phyloP scores from a whole-genome alignment of 2,797 vertebrate genomes.

The Smutsia gigantea region DNA sequence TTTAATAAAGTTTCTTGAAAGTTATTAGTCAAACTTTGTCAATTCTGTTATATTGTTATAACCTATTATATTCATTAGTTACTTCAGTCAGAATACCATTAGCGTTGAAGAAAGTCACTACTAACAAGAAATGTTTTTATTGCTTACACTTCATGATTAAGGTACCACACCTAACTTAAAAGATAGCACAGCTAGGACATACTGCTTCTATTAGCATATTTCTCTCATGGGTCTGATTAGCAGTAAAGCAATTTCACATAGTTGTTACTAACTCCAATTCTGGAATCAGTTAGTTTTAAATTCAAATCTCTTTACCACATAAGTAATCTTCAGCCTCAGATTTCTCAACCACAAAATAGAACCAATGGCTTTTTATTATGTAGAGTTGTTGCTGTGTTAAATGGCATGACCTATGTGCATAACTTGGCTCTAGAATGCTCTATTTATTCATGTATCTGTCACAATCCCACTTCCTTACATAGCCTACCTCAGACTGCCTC shows the following conservation, averaged over 20 bases:
- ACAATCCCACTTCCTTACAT: not conserved
- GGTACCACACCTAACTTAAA: not conserved
- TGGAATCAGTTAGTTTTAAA: slow-evolving; percentile 27
- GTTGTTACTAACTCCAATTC: not conserved
- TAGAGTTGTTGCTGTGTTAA: not conserved
- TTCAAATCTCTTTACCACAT: not conserved
- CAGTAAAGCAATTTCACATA: slow-evolving; percentile 25
- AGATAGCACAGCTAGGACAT: not conserved
- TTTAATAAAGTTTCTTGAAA: not conserved
- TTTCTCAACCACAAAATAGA: not conserved
- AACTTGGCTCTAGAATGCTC: not conserved
- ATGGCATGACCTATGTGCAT: not conserved
- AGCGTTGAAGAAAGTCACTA: not conserved
- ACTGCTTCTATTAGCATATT: not conserved
- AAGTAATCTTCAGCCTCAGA: not conserved
- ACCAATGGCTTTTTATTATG: not conserved
- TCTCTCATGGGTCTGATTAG: not conserved
- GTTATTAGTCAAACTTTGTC: not conserved
- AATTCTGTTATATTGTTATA: not conserved
- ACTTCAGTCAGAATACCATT: not conserved
- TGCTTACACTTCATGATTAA: not conserved
- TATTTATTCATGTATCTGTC: not conserved
- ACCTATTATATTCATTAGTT: not conserved
- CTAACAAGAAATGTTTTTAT: not conserved
- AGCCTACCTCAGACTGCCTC: not conserved